Percentiles rank a stretch among this genome's conserved stretches.
Conservation (phyloP, 2,888 invertebrate species). For the Cephus runcator region DNA sequence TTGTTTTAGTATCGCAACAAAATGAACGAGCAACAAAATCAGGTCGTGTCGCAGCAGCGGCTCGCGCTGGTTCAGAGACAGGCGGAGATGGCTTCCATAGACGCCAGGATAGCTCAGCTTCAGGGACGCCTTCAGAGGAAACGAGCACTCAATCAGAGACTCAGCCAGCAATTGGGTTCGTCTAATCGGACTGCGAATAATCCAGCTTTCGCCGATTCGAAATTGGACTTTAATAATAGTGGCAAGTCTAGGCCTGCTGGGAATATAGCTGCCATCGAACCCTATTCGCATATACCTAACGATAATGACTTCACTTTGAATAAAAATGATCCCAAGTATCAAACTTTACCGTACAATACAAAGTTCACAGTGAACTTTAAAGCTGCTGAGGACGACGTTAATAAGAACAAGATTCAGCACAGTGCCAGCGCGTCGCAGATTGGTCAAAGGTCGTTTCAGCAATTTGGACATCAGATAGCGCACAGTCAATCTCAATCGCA, state of each 20-base stretch:
- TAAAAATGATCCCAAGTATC: constrained; percentile 91
- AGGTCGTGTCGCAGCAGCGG: constrained; percentile 87
- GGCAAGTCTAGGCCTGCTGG: constrained; percentile 72
- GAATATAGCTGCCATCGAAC: constrained; percentile 88
- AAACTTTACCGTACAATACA: constrained; percentile 90
- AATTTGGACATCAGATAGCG: constrained; percentile 60
- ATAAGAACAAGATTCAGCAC: constrained; percentile 62
- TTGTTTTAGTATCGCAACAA: constrained; percentile 91
- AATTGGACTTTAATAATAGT: constrained; percentile 52
- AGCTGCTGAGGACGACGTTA: constrained; percentile 58
- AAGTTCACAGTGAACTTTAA: constrained; percentile 78
- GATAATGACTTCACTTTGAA: constrained; percentile 79
- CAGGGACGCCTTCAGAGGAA: constrained; percentile 92
- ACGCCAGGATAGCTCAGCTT: constrained; percentile 92
- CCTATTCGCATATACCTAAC: constrained; percentile 85
- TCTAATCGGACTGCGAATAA: constrained; percentile 63
- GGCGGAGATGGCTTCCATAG: constrained; percentile 92
- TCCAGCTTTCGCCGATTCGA: constrained; percentile 65
- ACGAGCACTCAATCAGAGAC: constrained; percentile 83
- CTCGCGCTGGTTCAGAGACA: constrained; percentile 89
- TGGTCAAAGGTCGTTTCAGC: constrained; percentile 57
- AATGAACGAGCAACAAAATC: constrained; percentile 94
- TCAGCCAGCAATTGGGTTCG: constrained; percentile 72
- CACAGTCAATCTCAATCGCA: constrained; percentile 63
- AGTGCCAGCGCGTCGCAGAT: constrained; percentile 62